Percentiles rank a stretch among this genome's conserved stretches.
Conservation (phyloP, 2,888 invertebrate species). For the Andrena fulva region DNA sequence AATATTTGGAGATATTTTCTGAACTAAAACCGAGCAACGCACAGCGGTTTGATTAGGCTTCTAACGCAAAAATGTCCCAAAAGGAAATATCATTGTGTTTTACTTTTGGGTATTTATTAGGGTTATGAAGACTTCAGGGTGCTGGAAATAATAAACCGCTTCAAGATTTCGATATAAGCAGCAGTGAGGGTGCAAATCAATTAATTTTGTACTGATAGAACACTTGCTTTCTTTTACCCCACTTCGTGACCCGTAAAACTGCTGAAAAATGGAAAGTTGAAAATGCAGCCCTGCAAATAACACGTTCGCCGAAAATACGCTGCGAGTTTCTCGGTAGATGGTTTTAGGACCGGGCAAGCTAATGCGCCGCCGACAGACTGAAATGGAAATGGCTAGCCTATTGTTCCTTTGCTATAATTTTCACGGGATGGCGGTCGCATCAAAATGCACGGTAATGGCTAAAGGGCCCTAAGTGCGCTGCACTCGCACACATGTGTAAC, state of each 20-base stretch:
- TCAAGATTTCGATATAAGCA: too few species aligned
- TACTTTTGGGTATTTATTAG: too few species aligned
- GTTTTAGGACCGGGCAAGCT: slow-evolving; percentile 23
- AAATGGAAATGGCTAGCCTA: slow-evolving; percentile 43
- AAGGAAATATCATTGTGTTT: too few species aligned
- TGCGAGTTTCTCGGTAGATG: not conserved
- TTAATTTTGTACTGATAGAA: too few species aligned
- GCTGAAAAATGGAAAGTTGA: not conserved
- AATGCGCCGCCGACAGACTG: slow-evolving; percentile 30
- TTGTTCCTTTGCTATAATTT: slow-evolving; percentile 57
- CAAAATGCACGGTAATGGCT: slow-evolving; percentile 43
- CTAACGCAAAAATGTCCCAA: too few species aligned
- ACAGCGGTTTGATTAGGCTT: too few species aligned
- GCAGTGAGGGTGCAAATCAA: too few species aligned
- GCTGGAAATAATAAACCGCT: too few species aligned
- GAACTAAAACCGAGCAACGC: too few species aligned
- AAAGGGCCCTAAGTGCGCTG: slow-evolving; percentile 31
- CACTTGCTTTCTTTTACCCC: not conserved
- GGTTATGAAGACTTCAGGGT: too few species aligned
- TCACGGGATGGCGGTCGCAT: slow-evolving; percentile 37
- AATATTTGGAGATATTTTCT: too few species aligned
- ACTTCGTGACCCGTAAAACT: not conserved
- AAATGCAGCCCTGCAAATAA: not conserved
- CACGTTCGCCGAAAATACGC: not conserved
- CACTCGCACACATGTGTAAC: slow-evolving; percentile 20